Evolutionary conservation across 2,888 invertebrate genomes (phyloP), one percentile per base, ranked within the genome.

Genomic region (Sphecodes monilicornis): DNA sequence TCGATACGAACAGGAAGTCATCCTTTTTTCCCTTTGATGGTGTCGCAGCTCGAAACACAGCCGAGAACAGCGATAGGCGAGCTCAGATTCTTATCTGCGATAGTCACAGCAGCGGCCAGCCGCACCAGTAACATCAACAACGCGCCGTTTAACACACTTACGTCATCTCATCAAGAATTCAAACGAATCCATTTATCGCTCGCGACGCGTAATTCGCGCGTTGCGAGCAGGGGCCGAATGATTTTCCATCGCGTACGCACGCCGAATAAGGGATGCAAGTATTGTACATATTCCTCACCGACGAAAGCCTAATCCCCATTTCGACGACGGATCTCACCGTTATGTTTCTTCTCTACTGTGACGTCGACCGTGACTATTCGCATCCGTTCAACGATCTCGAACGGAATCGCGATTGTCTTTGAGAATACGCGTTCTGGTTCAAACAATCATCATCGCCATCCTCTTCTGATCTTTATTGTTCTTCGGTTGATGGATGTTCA

Each of bases 71-170:
- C 82, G 84, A 89, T 86, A 86, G 82, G 72, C 50, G 70, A 79
- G 46, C 83, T 86, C 86, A 78, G 87, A 90, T 90, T 87, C 88
- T 89, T 90, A 90, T 90, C 90, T 86, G 78, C 81, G 82, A 87
- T 89, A 90, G 85, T 80, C 89, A 85, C 77, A 90, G 87, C 90
- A 84, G 50, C 76, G 71, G 77, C 46, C 76, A 73, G 60, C 57
- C 8, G 11, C 68, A 68, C 11, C 68, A 13, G 18, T 39, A 39
- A 39, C 36, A 36, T n/a, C 68, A 39, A 36, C 68, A 77, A 69
- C 85, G 78, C 80, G 86, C 81, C 76, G 86, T 86, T 82, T 69
- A 70, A 73, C 79, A 29, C 26, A 78, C 86, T 88, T 88, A 82
- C 88, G 88, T 88, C 88, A 88, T 46, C 76, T 75, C 80, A 82